These are phyloP conservation scores for Mesocricetus auratus DNA, from an alignment of 2,113 vertebrate species.

Conservation along the genomic window DNA sequence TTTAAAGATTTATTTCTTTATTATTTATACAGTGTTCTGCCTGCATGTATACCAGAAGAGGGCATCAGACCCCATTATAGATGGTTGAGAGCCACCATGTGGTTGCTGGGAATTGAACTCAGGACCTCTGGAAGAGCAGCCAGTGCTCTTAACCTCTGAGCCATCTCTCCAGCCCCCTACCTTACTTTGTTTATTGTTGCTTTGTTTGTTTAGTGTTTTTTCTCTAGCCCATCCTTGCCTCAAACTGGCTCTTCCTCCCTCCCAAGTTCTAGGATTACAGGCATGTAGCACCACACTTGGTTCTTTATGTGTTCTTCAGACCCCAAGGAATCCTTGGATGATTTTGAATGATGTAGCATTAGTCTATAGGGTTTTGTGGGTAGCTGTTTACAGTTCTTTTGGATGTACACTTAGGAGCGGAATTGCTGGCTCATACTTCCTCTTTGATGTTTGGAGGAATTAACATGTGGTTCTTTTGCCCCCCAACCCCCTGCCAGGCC, in stretches of 20 bases:
- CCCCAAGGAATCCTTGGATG: background rate
- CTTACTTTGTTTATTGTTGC: background rate
- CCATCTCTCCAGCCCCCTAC: too few species aligned
- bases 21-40: too few species aligned
- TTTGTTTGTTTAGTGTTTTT: background rate
- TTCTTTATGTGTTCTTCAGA: background rate
- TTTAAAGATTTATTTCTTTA: too few species aligned
- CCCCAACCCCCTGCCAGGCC: conserved; percentile 86
- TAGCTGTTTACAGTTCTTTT: background rate
- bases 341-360: background rate
- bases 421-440: background rate
- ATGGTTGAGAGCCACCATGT: too few species aligned
- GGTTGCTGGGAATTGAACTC: too few species aligned
- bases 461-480: background rate
- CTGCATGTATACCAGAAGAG: too few species aligned
- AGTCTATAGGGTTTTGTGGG: background rate
- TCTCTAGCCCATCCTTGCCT: background rate
- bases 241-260: background rate
- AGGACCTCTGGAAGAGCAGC: too few species aligned
- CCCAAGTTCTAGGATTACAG: background rate
- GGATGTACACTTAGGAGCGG: background rate
- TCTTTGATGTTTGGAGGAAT: background rate
- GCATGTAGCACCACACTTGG: background rate
- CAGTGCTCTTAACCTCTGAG: too few species aligned
- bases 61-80: too few species aligned